Base-by-base conservation (phyloP, 2,797 vertebrate species). In the Helostoma temminkii region DNA sequence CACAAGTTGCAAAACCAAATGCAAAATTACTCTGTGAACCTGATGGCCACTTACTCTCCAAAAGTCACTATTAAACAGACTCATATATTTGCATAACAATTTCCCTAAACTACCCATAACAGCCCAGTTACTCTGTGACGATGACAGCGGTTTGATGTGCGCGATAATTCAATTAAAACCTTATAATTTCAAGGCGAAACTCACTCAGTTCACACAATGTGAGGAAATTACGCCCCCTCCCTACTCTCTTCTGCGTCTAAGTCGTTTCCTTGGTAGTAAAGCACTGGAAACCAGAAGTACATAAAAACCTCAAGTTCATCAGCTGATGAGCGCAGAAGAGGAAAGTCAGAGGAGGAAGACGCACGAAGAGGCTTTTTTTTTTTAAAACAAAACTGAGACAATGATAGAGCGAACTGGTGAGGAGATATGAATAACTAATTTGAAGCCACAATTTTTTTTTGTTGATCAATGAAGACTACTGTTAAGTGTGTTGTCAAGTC, bases 301-400 rank as follows among this genome's bases (percentile, higher is more conserved):
- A 80, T 82, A 82, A 80, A 86, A 77, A 69, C 54, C 73, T 41
- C 64, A 68, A 80, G 79, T 25, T 10, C 70, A 82, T 82, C 69
- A 84, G 74, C 80, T 81, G 85, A 46, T 34, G 36, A 62, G 47
- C 12, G 42, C 30, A 48, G 46, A 64, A 46, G 16, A 3, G 34
- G 16, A n/a, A 18, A 69, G 43, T 10, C 39, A 11, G 42, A 42
- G 24, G 34, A 63, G 61, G 48, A 22, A 41, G 65, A 74, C 56
- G 48, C 56, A 7, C 25, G 37, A 21, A 34, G 46, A 21, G 53
- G 19, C 28, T 32, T 37, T 14, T 8, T 5, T 11, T 37, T 37
- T 39, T 46, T n/a, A n/a, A n/a, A n/a, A n/a, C n/a, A n/a, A n/a
- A n/a, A 16, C 10, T 18, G 55, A 63, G 49, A 30, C 41, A 26